Percentiles rank a stretch among this genome's conserved stretches.
Evolutionary conservation across 2,888 invertebrate species (phyloP).

Genomic region (Tyria jacobaeae): DNA sequence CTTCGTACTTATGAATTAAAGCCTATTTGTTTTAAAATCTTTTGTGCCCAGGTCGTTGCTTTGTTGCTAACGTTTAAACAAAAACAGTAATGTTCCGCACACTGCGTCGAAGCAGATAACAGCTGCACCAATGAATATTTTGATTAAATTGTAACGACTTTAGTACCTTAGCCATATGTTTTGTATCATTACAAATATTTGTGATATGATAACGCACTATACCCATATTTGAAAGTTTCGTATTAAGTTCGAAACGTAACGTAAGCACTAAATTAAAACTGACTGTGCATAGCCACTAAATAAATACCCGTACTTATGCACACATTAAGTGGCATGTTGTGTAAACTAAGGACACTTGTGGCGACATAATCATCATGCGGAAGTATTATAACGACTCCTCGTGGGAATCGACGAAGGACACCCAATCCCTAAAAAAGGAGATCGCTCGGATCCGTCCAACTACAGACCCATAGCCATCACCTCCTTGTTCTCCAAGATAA

Average conservation of each 20-base stretch:
- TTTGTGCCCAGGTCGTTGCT: conserved; percentile 49
- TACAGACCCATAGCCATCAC: too few relatives aligned
- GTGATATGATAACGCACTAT: conserved; percentile 12
- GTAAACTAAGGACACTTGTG: conserved; percentile 57
- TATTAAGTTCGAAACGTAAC: background rate
- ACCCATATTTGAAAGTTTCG: background rate
- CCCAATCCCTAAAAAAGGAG: too few relatives aligned
- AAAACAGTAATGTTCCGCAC: conserved; percentile 84
- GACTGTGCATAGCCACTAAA: conserved; percentile 21
- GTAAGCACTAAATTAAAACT: conserved; percentile 13
- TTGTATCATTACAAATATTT: conserved; percentile 35
- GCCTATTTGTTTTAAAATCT: conserved; percentile 28
- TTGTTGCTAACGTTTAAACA: conserved; percentile 73
- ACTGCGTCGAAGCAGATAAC: conserved; percentile 67
- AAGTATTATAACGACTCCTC: conserved; percentile 65
- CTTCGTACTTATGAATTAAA: conserved; percentile 27
- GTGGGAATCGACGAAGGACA: conserved; percentile 66
- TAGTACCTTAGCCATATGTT: conserved; percentile 40
- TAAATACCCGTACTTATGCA: conserved; percentile 31
- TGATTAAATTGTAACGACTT: conserved; percentile 50
- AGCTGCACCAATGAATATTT: conserved; percentile 61
- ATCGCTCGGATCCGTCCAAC: too few relatives aligned
- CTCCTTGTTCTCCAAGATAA: too few relatives aligned
- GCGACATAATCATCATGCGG: conserved; percentile 54
- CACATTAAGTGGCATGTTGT: conserved; percentile 40